Evolutionary conservation across 2,797 vertebrate genomes (phyloP), one percentile per base, ranked within the genome.

Genomic region (Microhierax caerulescens): DNA sequence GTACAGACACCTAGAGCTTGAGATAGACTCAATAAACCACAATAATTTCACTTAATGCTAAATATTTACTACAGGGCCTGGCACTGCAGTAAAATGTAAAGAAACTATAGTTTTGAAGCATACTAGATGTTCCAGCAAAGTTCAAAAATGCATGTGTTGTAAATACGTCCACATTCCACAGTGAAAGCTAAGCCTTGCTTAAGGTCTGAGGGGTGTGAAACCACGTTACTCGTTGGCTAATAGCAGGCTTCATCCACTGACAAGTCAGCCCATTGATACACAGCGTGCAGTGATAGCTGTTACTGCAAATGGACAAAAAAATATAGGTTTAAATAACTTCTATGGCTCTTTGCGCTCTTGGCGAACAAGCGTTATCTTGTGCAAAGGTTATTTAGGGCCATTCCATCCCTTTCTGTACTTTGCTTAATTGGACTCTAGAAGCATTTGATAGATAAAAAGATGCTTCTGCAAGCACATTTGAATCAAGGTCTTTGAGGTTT

Each of bases 311-410:
- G 70, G 91, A 85, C 76, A 61, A 94, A 97, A 95, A 93, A 92
- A 73, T 93, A 83, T 24, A 64, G 95, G 93, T 95, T 97, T 94
- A 51, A 93, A 72, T 97, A 88, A 90, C 91, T 93, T 84, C 5
- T 1, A 39, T 50, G 37, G 82, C 69, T 83, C 77, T 92, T 63
- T 70, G 69, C 1, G 19, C 90, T 30, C 48, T 63, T 76, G 91
- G 78, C 0, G 0, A 75, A 21, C 63, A 15, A 63, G 85, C 82
- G 54, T 84, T 85, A 69, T 93, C 64, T 92, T 86, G 50, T 54
- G 69, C 47, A 83, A 80, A 95, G 87, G 94, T 95, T 95, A 93
- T 41, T 59, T 65, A 51, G 79, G 87, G 87, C 61, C n/a, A 22
- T 30, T 57, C 32, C 73, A 53, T 59, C 72, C 50, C 43, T 64